Percentiles rank a stretch among this genome's conserved stretches.
Evolutionary conservation across 1,140 invertebrate species (phyloP).

Genomic region (Maconellicoccus hirsutus): DNA sequence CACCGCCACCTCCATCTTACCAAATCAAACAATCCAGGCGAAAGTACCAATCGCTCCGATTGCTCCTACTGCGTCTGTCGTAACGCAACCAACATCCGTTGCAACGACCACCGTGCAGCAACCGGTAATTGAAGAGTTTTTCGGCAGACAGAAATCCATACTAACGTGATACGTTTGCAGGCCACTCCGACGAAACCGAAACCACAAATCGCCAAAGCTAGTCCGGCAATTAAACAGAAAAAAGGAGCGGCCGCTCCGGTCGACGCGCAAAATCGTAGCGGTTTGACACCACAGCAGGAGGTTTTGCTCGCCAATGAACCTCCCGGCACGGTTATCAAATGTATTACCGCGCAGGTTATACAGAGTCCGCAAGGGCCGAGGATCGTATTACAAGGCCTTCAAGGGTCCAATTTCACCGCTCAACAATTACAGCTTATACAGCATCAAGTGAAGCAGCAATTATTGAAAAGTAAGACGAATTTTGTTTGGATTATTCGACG

Average conservation of each 20-base stretch:
- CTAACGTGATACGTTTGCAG: background rate
- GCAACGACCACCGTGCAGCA: background rate
- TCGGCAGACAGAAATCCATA: background rate
- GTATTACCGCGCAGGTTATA: conserved; percentile 68
- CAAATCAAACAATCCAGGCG: background rate
- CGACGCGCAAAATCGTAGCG: background rate
- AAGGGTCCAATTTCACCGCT: conserved; percentile 64
- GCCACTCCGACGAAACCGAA: background rate
- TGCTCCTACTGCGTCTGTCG: background rate
- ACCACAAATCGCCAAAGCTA: background rate
- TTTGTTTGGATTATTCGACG: background rate
- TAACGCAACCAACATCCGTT: background rate
- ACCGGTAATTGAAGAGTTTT: background rate
- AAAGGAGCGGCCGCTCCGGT: background rate
- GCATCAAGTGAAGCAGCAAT: conserved; percentile 75
- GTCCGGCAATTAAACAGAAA: background rate
- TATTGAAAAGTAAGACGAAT: conserved; percentile 55
- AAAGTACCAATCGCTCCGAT: background rate
- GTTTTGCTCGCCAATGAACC: conserved; percentile 60
- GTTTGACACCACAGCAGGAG: conserved; percentile 26
- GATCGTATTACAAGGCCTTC: conserved; percentile 69
- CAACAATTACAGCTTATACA: conserved; percentile 68
- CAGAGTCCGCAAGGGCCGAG: conserved; percentile 68
- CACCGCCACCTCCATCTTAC: background rate
- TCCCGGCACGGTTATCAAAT: conserved; percentile 73